Conservation (phyloP, 30 jellyfish, hydroid and myxozoan genomes). For the Aurelia aurita region DNA sequence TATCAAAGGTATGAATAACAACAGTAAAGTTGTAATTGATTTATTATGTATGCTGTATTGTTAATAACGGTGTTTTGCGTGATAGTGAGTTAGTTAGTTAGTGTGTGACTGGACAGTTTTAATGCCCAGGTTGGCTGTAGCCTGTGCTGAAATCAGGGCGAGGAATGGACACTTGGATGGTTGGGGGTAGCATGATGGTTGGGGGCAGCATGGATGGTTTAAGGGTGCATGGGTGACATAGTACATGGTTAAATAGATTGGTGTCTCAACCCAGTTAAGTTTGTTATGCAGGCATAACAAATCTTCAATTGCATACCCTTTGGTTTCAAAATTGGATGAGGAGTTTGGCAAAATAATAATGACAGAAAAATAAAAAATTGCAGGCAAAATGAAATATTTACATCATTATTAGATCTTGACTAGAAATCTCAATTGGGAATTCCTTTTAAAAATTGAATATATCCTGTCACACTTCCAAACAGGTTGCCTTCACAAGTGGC, state of each 20-base stretch:
- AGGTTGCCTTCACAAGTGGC: no score
- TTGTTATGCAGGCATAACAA: slow-evolving; percentile 61
- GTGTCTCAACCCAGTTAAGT: not conserved
- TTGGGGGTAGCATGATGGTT: not conserved
- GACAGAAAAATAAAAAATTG: no score
- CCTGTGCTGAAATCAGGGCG: slow-evolving; percentile 46
- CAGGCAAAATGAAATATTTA: no score
- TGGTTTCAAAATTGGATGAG: not conserved
- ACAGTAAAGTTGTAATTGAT: slow-evolving; percentile 60
- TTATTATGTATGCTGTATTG: slow-evolving; percentile 7
- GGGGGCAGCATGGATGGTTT: not conserved
- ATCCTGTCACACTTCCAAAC: no score
- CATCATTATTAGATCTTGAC: no score
- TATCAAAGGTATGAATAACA: slow-evolving; percentile 36
- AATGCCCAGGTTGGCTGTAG: slow-evolving; percentile 13
- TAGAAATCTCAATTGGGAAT: no score
- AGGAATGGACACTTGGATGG: not conserved
- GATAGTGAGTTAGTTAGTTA: not conserved
- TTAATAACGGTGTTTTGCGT: slow-evolving; percentile 18
- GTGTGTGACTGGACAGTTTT: slow-evolving; percentile 28
- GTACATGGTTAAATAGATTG: no score
- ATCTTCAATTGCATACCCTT: not conserved
- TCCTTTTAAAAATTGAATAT: no score
- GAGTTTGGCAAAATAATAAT: not conserved
- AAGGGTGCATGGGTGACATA: not conserved